phyloP scores from a whole-genome alignment of 2,888 invertebrate species.

The Frankliniella fusca region DNA sequence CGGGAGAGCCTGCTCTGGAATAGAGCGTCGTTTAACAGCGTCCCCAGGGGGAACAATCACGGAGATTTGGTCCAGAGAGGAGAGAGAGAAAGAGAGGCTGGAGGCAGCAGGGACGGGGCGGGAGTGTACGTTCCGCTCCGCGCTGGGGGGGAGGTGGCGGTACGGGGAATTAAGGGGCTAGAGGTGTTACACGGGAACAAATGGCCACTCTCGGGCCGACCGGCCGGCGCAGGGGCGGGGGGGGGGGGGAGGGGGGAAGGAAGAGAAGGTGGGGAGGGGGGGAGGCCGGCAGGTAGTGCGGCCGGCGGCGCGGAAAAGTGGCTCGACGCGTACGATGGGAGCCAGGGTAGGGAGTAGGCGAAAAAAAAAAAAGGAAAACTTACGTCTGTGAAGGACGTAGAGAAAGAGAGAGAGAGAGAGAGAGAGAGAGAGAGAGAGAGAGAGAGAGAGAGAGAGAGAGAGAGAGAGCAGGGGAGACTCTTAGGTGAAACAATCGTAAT shows the following conservation, averaged over 20 bases:
- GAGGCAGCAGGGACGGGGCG: background rate
- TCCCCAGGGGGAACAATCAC: constrained; percentile 25
- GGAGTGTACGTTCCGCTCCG: background rate
- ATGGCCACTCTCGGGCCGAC: constrained; percentile 7
- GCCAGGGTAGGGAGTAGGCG: background rate
- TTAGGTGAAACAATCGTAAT: too few relatives aligned
- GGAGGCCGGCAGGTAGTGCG: background rate
- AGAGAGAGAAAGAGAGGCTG: background rate
- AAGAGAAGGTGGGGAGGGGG: background rate
- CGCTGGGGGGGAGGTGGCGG: background rate
- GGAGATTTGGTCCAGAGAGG: constrained; percentile 16
- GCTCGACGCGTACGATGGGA: background rate
- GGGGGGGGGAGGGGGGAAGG: background rate
- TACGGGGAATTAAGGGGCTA: constrained; percentile 5
- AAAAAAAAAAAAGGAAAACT: background rate
- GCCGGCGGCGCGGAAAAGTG: constrained; percentile 11
- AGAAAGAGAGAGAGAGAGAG: background rate
- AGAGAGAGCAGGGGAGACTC: background rate
- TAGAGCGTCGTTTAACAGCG: constrained; percentile 25
- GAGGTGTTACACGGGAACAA: constrained; percentile 26
- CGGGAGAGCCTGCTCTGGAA: background rate
- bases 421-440: constrained; percentile 19
- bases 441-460: background rate
- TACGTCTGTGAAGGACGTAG: background rate
- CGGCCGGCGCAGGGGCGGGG: background rate